phyloP scores from a whole-genome alignment of 2,888 invertebrate species.

The Hypercompe scribonia region DNA sequence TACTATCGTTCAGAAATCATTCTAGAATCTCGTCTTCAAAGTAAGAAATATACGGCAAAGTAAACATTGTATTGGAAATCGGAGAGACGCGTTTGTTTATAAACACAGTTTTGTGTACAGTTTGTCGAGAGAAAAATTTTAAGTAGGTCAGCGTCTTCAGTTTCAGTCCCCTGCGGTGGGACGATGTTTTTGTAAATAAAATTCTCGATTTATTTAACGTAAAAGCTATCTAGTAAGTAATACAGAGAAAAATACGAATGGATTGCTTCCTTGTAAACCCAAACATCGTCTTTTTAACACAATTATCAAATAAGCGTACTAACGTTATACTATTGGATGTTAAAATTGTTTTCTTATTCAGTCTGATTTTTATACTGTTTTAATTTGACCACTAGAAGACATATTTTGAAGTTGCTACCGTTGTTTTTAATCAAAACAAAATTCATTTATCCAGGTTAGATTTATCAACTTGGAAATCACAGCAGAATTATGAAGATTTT shows the following conservation, averaged over 20 bases:
- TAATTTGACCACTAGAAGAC: too few relatives aligned
- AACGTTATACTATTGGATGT: neutral
- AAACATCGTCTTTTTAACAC: neutral
- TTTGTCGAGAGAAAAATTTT: conserved; percentile 59
- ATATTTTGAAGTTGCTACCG: too few relatives aligned
- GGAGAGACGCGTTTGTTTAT: conserved; percentile 56
- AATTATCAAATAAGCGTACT: neutral
- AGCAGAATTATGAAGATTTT: neutral
- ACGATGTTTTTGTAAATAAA: conserved; percentile 35
- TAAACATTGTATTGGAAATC: conserved; percentile 66
- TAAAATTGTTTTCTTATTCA: neutral
- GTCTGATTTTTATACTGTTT: too few relatives aligned
- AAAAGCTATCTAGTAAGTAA: neutral
- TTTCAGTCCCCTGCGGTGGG: conserved; percentile 39
- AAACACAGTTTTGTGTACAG: conserved; percentile 57
- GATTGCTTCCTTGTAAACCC: neutral
- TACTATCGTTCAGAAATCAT: conserved; percentile 40
- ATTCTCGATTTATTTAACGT: conserved; percentile 5
- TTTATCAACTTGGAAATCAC: neutral
- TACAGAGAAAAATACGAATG: neutral
- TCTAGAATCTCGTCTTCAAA: conserved; percentile 51
- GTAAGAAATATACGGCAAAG: conserved; percentile 50
- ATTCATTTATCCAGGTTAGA: too few relatives aligned
- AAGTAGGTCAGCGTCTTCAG: conserved; percentile 68
- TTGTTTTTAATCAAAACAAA: too few relatives aligned